phyloP scores from a whole-genome alignment of 2,113 vertebrate species.

The Pampusana beccarii region DNA sequence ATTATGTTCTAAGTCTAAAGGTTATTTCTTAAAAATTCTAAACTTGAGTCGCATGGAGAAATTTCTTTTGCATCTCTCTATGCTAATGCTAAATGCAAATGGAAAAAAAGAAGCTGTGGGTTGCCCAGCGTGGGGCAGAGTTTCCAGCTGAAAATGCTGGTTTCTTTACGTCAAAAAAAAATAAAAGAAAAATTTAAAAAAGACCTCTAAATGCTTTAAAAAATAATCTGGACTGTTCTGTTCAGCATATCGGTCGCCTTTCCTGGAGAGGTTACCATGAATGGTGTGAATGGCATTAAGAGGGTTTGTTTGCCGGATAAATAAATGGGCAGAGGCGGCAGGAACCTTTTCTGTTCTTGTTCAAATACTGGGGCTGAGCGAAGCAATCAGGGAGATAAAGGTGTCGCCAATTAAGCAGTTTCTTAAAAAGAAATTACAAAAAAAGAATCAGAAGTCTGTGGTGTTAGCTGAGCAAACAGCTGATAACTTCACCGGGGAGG shows the following conservation, averaged over 20 bases:
- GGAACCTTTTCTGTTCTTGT: background rate
- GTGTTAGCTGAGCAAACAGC: background rate
- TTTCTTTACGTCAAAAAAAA: background rate
- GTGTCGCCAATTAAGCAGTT: background rate
- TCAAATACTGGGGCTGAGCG: background rate
- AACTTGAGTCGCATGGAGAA: background rate
- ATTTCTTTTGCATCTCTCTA: background rate
- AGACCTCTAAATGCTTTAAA: background rate
- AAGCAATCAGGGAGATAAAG: background rate
- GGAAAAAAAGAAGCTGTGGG: background rate
- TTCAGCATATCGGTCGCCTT: background rate
- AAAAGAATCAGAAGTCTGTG: background rate
- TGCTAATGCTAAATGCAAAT: background rate
- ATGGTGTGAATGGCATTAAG: background rate
- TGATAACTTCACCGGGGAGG: background rate
- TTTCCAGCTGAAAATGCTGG: background rate
- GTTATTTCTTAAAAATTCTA: background rate
- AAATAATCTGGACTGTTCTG: background rate
- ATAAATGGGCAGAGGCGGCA: background rate
- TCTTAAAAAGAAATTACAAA: background rate
- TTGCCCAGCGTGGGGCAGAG: background rate
- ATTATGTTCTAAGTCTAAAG: background rate
- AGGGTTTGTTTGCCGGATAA: background rate
- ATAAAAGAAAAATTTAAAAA: background rate
- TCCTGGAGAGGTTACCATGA: background rate